Percentiles rank a stretch among this genome's conserved stretches.
phyloP scores from a whole-genome alignment of 2,888 invertebrate species.

The Heliconius ethilla region DNA sequence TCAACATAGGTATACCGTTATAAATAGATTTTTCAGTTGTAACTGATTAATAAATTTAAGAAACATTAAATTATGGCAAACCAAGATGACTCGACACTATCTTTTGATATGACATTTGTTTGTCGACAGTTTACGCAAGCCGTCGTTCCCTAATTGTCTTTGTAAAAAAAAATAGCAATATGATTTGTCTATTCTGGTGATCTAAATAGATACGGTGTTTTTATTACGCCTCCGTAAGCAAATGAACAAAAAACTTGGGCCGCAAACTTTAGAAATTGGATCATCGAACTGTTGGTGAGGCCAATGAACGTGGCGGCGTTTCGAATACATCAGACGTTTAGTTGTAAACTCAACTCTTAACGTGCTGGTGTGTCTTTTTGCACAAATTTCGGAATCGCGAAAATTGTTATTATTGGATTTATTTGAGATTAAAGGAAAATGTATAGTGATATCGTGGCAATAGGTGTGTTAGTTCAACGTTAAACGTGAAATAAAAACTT shows the following conservation, averaged over 20 bases:
- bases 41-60: neutral
- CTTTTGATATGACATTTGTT: neutral
- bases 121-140: neutral
- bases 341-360: conserved; percentile 44
- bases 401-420: neutral
- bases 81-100: neutral
- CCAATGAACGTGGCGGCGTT: conserved; percentile 63
- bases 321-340: conserved; percentile 49
- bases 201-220: conserved; percentile 68
- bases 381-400: conserved; percentile 34
- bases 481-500: conserved; percentile 12
- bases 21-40: neutral
- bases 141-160: neutral
- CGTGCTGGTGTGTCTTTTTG: conserved; percentile 39
- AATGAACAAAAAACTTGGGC: conserved; percentile 65
- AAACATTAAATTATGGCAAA: no score
- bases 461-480: neutral
- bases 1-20: neutral
- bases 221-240: conserved; percentile 62
- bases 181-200: conserved; percentile 55
- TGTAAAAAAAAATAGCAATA: conserved; percentile 33
- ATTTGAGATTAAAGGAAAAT: conserved; percentile 6
- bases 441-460: conserved; percentile 9
- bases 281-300: conserved; percentile 74
- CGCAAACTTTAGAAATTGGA: conserved; percentile 71